Evolutionary conservation across 2,888 invertebrate species (phyloP), one percentile per base, ranked within the genome.

Genomic region (Nemotelus pantherinus): DNA sequence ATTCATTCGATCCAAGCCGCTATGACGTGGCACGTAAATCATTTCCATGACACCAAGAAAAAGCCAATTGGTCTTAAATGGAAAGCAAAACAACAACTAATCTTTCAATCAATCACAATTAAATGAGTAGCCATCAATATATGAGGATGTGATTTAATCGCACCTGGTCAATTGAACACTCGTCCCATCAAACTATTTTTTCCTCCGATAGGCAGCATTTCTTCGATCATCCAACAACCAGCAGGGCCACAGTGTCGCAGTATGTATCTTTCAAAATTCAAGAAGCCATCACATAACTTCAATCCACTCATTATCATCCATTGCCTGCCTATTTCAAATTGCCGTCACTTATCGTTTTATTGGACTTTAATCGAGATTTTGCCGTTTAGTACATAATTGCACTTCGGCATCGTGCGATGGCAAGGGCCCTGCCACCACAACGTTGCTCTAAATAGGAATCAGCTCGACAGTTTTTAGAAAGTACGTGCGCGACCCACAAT

Each of bases 331-430:
- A 72, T 58, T 72, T 58, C 41, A 72, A 72, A 72, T 72, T 72
- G 58, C 72, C 72, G 57, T 72, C 58, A 58, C 72, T 72, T 72
- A 58, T 72, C 57, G 44, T 58, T 72, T 72, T 72, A 72, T 72
- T 72, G 45, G 72, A 72, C 72, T 72, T 47, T 72, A 72, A 72
- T 72, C 58, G 72, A 72, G 58, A 72, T 58, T 72, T 55, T 44
- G 45, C 57, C 58, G 72, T 58, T 58, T 25, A 25, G 25, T 25
- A 25, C 39, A 58, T 72, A 72, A 72, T 72, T 72, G 58, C 47
- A 72, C 58, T 3, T 63, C 63, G 43, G 63, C 41, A 63, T 41
- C 25, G 63, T 43, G 63, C 63, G 41, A 63, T 43, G 25, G 25
- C 25, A 25, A 25, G 25, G 25, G 25, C 25, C 25, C 25, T 25